Percentiles rank a stretch among this genome's conserved stretches.
These are phyloP conservation scores for Perca flavescens DNA, from an alignment of 2,113 vertebrate genomes.

Conservation along the genomic window DNA sequence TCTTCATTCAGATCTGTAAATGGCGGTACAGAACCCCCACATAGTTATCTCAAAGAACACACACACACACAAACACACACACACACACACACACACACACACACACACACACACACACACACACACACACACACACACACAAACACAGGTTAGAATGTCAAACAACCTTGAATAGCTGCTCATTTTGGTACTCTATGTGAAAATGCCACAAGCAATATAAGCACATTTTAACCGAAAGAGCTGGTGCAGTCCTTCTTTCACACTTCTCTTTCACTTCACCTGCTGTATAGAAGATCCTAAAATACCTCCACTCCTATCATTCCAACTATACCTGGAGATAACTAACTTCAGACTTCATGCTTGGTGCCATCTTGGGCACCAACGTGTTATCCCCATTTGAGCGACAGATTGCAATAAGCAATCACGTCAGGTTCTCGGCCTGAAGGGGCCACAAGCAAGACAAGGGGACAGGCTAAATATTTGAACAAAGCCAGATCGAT, in stretches of 20 bases:
- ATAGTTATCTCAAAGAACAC: constrained; percentile 6
- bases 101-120: neutral
- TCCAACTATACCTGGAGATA: constrained; percentile 5
- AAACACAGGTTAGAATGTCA: constrained; percentile 41
- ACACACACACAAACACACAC: constrained; percentile 8
- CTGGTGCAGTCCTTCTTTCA: constrained; percentile 46
- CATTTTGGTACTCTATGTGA: constrained; percentile 53
- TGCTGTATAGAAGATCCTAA: constrained; percentile 13
- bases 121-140: constrained; percentile 2
- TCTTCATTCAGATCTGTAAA: no score
- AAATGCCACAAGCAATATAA: constrained; percentile 44
- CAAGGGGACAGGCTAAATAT: constrained; percentile 60
- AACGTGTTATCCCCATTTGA: constrained; percentile 32
- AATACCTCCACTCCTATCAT: constrained; percentile 28
- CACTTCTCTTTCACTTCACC: constrained; percentile 29
- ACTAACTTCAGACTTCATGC: constrained; percentile 36
- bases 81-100: constrained; percentile 3
- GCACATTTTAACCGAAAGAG: constrained; percentile 34
- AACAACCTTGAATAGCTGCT: constrained; percentile 53
- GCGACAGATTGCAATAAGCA: constrained; percentile 49
- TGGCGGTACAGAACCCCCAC: constrained; percentile 25
- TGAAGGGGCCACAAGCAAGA: constrained; percentile 40
- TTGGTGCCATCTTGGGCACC: constrained; percentile 6
- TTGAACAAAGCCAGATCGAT: constrained; percentile 69
- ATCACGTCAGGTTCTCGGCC: constrained; percentile 49